Base-by-base conservation (phyloP, 2,113 vertebrate species). In the Channa argus region DNA sequence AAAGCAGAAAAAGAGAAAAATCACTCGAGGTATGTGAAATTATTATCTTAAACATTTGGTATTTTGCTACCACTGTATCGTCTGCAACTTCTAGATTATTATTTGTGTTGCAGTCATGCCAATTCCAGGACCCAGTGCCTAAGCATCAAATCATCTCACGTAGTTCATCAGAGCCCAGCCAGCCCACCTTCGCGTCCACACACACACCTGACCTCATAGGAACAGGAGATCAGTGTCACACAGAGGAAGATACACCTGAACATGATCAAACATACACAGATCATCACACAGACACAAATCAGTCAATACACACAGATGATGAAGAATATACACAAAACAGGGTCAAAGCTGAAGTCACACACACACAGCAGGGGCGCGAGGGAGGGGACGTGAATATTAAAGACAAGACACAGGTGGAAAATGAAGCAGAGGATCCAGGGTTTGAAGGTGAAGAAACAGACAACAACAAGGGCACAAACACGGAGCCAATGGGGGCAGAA, bases 1-100 rank as follows among this genome's bases (percentile, higher is more conserved):
- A 64, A 50, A 44, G 70, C 44, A 89, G 79, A 84, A 90, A 85
- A 79, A 70, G 83, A 65, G 88, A 86, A 45, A 89, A 71, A 64
- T 88, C 82, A 36, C 0, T 75, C 11, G 71, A 90, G 88, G 92
- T 92, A 55, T 54, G 83, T 71, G 10, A 41, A 84, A 70, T 24
- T 5, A 65, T 38, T 67, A 39, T 55, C 60, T 51, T 14, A 37
- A 12, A 51, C 8, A 43, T 46, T 14, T 43, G 5, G 15, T 10
- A 79, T 15, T 10, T 14, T 43, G 37, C 13, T 8, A 6, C 39
- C 5, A 37, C 9, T 63, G 8, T 45, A 14, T 46, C 36, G 24
- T 53, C 58, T 43, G 4, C 33, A 0, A 13, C 1, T 3, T 63
- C 3, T 39, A 1, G 8, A 64, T 52, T 1, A 0, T 54, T 1